Conservation (phyloP, 2,888 invertebrate genomes). For the Ophioninae sp. region DNA sequence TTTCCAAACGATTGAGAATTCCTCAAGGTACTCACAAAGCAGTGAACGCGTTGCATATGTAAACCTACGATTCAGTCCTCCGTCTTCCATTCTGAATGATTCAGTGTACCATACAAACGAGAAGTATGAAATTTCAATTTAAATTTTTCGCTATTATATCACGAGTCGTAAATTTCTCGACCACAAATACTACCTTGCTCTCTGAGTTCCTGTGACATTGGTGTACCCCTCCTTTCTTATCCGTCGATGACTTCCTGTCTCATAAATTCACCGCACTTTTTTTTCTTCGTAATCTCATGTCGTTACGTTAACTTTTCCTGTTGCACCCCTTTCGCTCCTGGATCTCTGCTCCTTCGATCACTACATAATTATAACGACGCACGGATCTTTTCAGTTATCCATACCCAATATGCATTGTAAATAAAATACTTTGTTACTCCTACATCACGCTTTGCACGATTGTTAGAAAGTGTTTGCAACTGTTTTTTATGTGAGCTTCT, state of each 20-base stretch:
- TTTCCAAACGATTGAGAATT: not conserved
- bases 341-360: slow-evolving; percentile 36
- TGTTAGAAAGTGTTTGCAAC: slow-evolving; percentile 46
- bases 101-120: not conserved
- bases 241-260: slow-evolving; percentile 7
- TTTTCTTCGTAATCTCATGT: not conserved
- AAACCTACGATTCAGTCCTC: not conserved
- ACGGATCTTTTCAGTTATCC: slow-evolving; percentile 57
- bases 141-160: not conserved
- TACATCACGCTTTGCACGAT: slow-evolving; percentile 67
- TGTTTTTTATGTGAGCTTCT: slow-evolving; percentile 15
- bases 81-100: not conserved
- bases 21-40: not conserved
- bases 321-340: not conserved
- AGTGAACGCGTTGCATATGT: not conserved
- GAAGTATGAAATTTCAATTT: slow-evolving; percentile 2
- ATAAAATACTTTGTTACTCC: slow-evolving; percentile 51
- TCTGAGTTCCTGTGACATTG: not conserved
- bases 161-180: slow-evolving; percentile 5
- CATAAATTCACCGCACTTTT: slow-evolving; percentile 40
- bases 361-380: slow-evolving; percentile 34
- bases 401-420: slow-evolving; percentile 34
- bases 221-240: not conserved
- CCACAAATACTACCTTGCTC: not conserved
- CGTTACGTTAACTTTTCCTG: not conserved